A percentile compares a stretch with the other conserved stretches of the same genome.
Conservation (phyloP, 1,140 invertebrate species). For the Cyrtorhinus lividipennis region DNA sequence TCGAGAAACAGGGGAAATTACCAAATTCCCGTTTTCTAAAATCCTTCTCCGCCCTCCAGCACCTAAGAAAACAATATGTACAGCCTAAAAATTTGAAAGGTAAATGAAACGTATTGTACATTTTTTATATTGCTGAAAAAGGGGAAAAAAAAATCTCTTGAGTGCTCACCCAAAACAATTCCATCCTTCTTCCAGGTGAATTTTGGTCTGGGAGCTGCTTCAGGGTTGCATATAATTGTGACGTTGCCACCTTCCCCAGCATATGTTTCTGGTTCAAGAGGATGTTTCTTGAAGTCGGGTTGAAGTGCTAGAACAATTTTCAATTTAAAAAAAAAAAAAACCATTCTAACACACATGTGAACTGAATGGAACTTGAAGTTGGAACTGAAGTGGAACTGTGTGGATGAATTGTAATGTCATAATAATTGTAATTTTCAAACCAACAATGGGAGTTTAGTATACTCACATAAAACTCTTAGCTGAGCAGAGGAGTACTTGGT, state of each 20-base stretch:
- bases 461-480: conserved; percentile 60
- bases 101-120: too few species aligned
- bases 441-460: too few species aligned
- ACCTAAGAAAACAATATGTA: conserved; percentile 24
- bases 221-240: conserved; percentile 81
- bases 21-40: conserved; percentile 64
- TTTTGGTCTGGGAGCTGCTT: conserved; percentile 79
- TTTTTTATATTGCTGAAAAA: too few species aligned
- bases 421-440: too few species aligned
- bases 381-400: too few species aligned
- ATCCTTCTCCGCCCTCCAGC: conserved; percentile 62
- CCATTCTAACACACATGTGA: too few species aligned
- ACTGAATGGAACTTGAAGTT: too few species aligned
- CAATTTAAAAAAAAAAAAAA: background rate
- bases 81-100: too few species aligned
- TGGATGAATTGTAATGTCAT: too few species aligned
- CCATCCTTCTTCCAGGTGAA: conserved; percentile 88
- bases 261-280: conserved; percentile 74
- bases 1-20: conserved; percentile 70
- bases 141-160: too few species aligned
- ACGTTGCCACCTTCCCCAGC: conserved; percentile 82
- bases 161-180: conserved; percentile 54
- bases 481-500: conserved; percentile 77
- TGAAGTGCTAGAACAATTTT: conserved; percentile 49
- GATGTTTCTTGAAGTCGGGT: conserved; percentile 80